A percentile compares a stretch with the other conserved stretches of the same genome.
Conservation (phyloP, 2,113 vertebrate species). For the Ciconia maguari region DNA sequence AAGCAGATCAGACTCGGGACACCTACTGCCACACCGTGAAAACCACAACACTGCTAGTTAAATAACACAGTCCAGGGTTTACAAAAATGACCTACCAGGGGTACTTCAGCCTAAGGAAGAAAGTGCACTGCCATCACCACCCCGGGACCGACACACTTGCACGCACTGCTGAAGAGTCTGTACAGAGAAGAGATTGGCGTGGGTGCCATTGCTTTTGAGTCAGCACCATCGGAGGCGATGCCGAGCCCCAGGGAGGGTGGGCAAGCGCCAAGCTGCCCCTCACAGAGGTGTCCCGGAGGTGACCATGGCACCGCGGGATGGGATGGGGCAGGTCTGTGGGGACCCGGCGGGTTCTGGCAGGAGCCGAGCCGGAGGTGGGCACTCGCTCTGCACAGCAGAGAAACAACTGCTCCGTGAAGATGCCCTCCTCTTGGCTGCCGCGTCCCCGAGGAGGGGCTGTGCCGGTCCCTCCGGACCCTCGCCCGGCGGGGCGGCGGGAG, state of each 20-base stretch:
- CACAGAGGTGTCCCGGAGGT: accelerated
- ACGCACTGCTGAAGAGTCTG: background rate
- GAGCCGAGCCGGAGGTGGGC: background rate
- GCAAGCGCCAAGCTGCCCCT: background rate
- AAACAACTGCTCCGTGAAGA: background rate
- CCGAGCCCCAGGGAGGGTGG: background rate
- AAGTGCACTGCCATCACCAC: slow-evolving; percentile 44
- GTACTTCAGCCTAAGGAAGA: slow-evolving; percentile 58
- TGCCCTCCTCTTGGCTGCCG: accelerated
- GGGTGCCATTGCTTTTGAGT: background rate
- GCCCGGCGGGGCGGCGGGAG: background rate
- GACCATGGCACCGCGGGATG: accelerated
- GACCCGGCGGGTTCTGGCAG: background rate
- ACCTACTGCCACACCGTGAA: slow-evolving; percentile 49
- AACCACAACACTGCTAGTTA: slow-evolving; percentile 67
- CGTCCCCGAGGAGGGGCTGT: background rate
- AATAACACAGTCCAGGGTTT: slow-evolving; percentile 58
- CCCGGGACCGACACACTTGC: background rate
- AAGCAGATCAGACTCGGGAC: slow-evolving; percentile 64
- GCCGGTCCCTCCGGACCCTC: background rate
- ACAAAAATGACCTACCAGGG: slow-evolving; percentile 35
- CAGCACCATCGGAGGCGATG: background rate
- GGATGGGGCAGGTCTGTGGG: accelerated
- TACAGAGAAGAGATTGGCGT: background rate
- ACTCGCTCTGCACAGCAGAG: slow-evolving; percentile 65